Conservation (phyloP, 2,113 vertebrate genomes). For the human region GRCh38 chr15:58226001-58226500, state of each 20-base stretch:
- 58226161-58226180: background rate
- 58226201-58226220: accelerated
- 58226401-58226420: background rate
- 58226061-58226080: background rate
- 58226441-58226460: too few species aligned
- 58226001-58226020: background rate
- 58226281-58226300: background rate
- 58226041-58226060: background rate
- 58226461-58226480: too few species aligned
- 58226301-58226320: accelerated
- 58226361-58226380: background rate
- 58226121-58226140: constrained; percentile 13
- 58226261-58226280: background rate
- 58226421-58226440: background rate
- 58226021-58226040: background rate
- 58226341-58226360: background rate
- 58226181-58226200: background rate
- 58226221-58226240: background rate
- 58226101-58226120: background rate
- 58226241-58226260: too few species aligned
- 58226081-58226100: background rate
- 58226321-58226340: background rate
- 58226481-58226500: background rate
- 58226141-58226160: background rate
- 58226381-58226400: background rate